These are phyloP conservation scores for Phytoseiulus persimilis DNA, from an alignment of 2,888 invertebrate genomes.

Conservation along the genomic window DNA sequence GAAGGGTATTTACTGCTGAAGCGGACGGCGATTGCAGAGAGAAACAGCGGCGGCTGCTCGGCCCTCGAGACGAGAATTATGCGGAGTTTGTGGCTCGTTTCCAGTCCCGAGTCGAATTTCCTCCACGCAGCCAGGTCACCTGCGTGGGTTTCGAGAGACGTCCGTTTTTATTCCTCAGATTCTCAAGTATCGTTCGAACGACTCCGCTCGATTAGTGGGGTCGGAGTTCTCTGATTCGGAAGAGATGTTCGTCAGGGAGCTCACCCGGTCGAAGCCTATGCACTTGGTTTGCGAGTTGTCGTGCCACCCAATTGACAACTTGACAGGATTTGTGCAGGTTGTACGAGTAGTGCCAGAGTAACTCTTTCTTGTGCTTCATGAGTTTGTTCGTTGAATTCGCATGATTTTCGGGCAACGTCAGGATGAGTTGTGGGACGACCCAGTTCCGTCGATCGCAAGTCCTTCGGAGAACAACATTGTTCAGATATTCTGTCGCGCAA, in stretches of 20 bases:
- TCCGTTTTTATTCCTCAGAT: background rate
- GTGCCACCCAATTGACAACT: conserved; percentile 17
- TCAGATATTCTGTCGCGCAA: background rate
- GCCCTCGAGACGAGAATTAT: conserved; percentile 13
- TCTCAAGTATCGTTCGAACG: background rate
- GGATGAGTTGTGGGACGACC: conserved; percentile 27
- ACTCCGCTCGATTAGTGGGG: background rate
- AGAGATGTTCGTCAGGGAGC: background rate
- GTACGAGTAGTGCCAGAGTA: conserved; percentile 8
- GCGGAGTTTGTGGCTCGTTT: background rate
- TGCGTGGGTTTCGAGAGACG: background rate
- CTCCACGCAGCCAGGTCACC: background rate
- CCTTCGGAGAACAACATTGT: background rate
- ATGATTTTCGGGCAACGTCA: background rate
- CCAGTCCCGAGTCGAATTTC: background rate
- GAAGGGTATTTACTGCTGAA: conserved; percentile 11
- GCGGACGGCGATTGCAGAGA: conserved; percentile 29
- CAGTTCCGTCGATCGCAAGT: conserved; percentile 34
- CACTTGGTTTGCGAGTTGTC: conserved; percentile 28
- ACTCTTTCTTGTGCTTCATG: background rate
- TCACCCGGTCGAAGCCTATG: conserved; percentile 13
- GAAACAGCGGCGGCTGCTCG: conserved; percentile 7
- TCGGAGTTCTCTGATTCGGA: background rate
- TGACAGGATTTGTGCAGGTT: conserved; percentile 18
- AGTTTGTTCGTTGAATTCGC: background rate